Conservation (phyloP, 2,888 invertebrate genomes). For the Drosophila tripunctata region DNA sequence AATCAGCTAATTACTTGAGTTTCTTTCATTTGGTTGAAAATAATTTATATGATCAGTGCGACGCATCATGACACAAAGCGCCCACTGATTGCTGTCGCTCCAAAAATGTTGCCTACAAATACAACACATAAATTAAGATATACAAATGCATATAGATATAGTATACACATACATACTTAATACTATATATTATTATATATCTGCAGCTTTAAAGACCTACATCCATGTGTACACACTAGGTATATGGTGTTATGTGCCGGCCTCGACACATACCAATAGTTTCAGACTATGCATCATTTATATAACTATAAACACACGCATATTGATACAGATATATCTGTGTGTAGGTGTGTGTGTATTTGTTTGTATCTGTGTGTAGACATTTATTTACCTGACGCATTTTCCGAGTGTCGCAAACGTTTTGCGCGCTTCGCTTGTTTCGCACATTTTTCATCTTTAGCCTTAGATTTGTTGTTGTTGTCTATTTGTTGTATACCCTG, state of each 20-base stretch:
- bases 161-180: background rate
- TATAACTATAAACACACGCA: conserved; percentile 10
- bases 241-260: conserved; percentile 27
- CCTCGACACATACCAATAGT: conserved; percentile 48
- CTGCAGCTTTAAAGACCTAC: conserved; percentile 39
- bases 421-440: conserved; percentile 63
- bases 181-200: conserved; percentile 14
- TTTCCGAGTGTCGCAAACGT: conserved; percentile 68
- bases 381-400: conserved; percentile 60
- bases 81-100: conserved; percentile 24
- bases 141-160: background rate
- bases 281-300: conserved; percentile 39
- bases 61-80: background rate
- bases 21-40: background rate
- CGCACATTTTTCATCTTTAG: conserved; percentile 72
- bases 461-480: conserved; percentile 32
- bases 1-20: conserved; percentile 15
- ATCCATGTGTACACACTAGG: no score
- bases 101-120: conserved; percentile 30
- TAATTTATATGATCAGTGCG: conserved; percentile 2
- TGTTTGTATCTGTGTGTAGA: conserved; percentile 11
- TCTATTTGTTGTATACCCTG: conserved; percentile 37
- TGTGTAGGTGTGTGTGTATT: background rate
- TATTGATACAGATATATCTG: background rate
- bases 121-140: background rate